Percentiles rank a stretch among this genome's conserved stretches.
Conservation (phyloP, 2,113 vertebrate species). For the Hemichromis elongatus region DNA sequence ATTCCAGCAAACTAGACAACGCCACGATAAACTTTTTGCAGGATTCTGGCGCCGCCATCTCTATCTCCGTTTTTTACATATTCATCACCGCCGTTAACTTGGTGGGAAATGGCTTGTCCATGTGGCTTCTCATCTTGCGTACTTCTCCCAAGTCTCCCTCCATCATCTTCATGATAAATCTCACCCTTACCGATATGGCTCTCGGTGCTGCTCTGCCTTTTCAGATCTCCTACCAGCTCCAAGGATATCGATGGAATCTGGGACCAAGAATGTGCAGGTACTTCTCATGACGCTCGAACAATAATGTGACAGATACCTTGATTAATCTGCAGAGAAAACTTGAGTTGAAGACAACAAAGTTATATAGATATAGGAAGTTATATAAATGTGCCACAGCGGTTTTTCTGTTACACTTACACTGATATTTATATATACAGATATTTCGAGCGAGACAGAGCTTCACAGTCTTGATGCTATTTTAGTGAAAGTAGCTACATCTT, state of each 20-base stretch:
- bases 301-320: not conserved
- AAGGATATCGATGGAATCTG: conserved; percentile 80
- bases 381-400: not conserved
- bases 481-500: not conserved
- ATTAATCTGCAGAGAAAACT: not conserved
- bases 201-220: conserved; percentile 84
- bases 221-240: conserved; percentile 83
- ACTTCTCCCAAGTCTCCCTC: conserved; percentile 83
- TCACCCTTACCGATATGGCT: conserved; percentile 84
- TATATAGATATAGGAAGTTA: not conserved
- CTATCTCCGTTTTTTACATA: conserved; percentile 77
- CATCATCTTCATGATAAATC: conserved; percentile 92
- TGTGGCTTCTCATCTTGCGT: conserved; percentile 82
- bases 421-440: not conserved
- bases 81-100: conserved; percentile 79
- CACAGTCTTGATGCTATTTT: not conserved
- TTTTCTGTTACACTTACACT: not conserved
- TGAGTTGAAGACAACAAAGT: not conserved
- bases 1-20: conserved; percentile 72
- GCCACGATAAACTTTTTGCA: conserved; percentile 78
- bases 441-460: not conserved
- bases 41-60: conserved; percentile 45
- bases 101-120: conserved; percentile 80
- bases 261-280: conserved; percentile 77
- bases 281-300: not conserved